Evolutionary conservation across 1,140 invertebrate genomes (phyloP), one percentile per base, ranked within the genome.

Genomic region (Calephelis virginiensis): DNA sequence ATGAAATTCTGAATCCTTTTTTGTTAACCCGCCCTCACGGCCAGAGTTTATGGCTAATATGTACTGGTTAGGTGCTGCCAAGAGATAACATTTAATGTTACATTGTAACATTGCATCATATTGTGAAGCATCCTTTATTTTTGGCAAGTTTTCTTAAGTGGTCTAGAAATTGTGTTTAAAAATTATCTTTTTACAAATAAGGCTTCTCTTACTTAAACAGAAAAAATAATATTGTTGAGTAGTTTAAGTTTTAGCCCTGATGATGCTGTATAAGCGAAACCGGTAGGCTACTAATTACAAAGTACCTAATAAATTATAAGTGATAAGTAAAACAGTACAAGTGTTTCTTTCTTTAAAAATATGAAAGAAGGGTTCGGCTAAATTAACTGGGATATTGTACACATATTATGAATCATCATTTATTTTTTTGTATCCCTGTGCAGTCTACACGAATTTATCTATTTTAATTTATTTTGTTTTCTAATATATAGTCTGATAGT

Each of bases 1-100:
- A 76, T 68, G 65, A 71, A 68, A 70, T 73, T 69, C 67, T 66
- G 66, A 28, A 64, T 67, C 47, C 47, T 64, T 71, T 68, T 71
- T 64, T 71, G 53, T 40, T 59, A 53, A 14, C 13, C 48, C n/a
- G 14, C 48, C 40, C 13, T 46, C 50, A 37, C 17, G 13, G 50
- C 64, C 43, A 59, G 48, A 64, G 65, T 67, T 71, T 60, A 65
- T 43, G 60, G 70, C 66, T 71, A 68, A 71, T 71, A 65, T 66
- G 47, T 67, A 63, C 45, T 64, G 66, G 61, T 45, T 49, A 60
- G 11, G 43, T 70, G 63, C 37, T 73, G 71, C 68, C 71, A 73
- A 73, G 49, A 65, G 64, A 73, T 73, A 73, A 70, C 71, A 66
- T 65, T 66, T 61, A 50, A 45, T 64, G 59, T 64, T 59, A 61